Conservation (phyloP, 2,888 invertebrate species). For the Pharmacophagus antenor region DNA sequence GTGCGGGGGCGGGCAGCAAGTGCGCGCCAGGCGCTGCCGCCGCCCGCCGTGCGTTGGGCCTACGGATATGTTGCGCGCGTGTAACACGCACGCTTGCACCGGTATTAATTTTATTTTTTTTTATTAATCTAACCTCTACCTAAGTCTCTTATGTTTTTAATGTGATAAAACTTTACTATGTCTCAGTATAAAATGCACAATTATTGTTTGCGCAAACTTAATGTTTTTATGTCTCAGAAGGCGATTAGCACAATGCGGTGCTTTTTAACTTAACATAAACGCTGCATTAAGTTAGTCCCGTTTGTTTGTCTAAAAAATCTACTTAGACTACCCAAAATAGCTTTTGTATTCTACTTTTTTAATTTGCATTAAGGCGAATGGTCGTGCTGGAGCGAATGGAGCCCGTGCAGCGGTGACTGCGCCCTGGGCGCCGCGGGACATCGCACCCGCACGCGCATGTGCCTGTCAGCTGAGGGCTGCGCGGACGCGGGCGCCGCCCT, state of each 20-base stretch:
- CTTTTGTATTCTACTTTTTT: background rate
- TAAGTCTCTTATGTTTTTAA: no score
- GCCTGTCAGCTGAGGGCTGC: constrained; percentile 82
- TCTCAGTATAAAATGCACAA: no score
- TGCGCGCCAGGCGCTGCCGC: constrained; percentile 80
- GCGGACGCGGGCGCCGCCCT: constrained; percentile 81
- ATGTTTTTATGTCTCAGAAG: no score
- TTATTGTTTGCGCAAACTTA: no score
- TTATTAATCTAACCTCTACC: no score
- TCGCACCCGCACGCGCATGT: constrained; percentile 84
- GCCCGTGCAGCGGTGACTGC: constrained; percentile 84
- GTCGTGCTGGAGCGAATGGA: constrained; percentile 92
- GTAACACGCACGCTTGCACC: constrained; percentile 87
- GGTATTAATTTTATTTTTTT: constrained; percentile 59
- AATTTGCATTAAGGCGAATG: constrained; percentile 81
- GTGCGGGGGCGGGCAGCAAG: constrained; percentile 83
- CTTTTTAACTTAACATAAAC: no score
- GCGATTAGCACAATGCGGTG: no score
- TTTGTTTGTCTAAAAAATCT: no score
- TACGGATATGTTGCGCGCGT: constrained; percentile 83
- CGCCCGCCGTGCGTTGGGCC: constrained; percentile 77
- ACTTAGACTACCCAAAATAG: no score
- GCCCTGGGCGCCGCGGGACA: constrained; percentile 72
- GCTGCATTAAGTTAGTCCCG: no score
- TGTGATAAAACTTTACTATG: no score